Evolutionary conservation across 2,888 invertebrate genomes (phyloP).

Genomic region (Adela reaumurella): DNA sequence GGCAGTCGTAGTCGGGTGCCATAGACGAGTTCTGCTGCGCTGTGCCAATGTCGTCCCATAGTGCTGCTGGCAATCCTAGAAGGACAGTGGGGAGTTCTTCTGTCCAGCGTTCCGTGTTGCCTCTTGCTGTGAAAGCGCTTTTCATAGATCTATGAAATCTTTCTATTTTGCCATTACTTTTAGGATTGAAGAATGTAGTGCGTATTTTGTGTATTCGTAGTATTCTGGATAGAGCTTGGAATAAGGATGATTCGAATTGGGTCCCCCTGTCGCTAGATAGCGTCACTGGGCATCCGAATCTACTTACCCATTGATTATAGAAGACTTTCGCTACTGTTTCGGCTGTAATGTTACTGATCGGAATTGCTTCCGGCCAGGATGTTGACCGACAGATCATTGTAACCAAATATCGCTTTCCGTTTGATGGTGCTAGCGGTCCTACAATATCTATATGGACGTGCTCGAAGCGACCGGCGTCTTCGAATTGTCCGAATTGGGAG

Average conservation of each 20-base stretch:
- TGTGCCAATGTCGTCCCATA: constrained; percentile 13
- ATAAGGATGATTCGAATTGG: constrained; percentile 21
- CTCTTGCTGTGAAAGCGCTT: constrained; percentile 4
- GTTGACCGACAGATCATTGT: constrained; percentile 15
- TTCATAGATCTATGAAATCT: constrained; percentile 10
- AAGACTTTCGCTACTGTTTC: constrained; percentile 12
- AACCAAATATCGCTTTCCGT: constrained; percentile 12
- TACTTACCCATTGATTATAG: constrained; percentile 5
- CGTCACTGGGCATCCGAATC: constrained; percentile 3
- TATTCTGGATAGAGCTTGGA: constrained; percentile 14
- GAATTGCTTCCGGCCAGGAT: constrained; percentile 13
- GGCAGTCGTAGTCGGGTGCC: constrained; percentile 13
- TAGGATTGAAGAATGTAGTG: constrained; percentile 13
- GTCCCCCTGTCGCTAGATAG: constrained; percentile 22
- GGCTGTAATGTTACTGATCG: constrained; percentile 12
- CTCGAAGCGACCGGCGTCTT: constrained; percentile 1
- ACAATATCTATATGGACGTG: constrained; percentile 6
- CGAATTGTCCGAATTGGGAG: not conserved
- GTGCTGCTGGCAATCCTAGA: constrained; percentile 8
- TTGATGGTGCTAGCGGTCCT: constrained; percentile 8
- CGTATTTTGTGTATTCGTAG: constrained; percentile 5
- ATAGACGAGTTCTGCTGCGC: constrained; percentile 14
- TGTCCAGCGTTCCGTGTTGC: constrained; percentile 9
- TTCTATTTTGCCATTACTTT: constrained; percentile 11
- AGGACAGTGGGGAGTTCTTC: constrained; percentile 19